Evolutionary conservation across 2,113 vertebrate species (phyloP), one percentile per base, ranked within the genome.

Genomic region (Myotis lucifugus): DNA sequence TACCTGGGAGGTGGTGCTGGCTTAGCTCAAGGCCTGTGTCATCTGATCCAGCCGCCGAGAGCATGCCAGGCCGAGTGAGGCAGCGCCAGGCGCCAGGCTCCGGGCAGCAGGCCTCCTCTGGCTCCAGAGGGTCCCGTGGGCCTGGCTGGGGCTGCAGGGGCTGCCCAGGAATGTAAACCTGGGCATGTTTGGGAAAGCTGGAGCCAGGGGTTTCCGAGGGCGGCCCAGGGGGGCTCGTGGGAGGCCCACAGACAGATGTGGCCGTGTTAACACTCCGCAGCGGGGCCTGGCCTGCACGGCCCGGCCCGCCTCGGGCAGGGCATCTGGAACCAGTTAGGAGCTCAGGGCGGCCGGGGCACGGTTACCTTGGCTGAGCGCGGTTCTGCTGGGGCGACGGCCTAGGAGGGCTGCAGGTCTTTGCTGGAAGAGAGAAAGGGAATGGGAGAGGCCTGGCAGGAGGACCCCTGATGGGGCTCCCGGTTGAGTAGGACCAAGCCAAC

Each of bases 311-410:
- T 4, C 0, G 7, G 79, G 59, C 40, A 17, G 73, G 34, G 83
- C 40, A 77, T 61, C 87, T 95, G 95, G 88, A 85, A 83, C 12
- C 25, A 18, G 25, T 89, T 32, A 90, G 92, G 52, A 3, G 23
- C 77, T 14, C 15, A 5, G 1, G 61, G 76, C 0, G 18, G 69
- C 69, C 0, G 0, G 83, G 72, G 32, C 78, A 42, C 0, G 0
- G 17, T 92, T 92, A 88, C 92, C 95, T 96, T 70, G 64, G 81
- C 88, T 0, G 86, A 54, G 50, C 52, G 25, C 27, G 59, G 59
- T 88, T 17, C 48, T 46, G 73, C 23, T 0, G n/a, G 91, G 96
- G 42, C 59, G n/a, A 72, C 0, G 0, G 37, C 73, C 42, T 9
- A 42, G 91, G 85, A 85, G 67, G 87, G 32, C 32, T 1, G 34